Evolutionary conservation across 2,797 vertebrate genomes (phyloP), one percentile per base, ranked within the genome.

Genomic region (Anguilla pacifica): DNA sequence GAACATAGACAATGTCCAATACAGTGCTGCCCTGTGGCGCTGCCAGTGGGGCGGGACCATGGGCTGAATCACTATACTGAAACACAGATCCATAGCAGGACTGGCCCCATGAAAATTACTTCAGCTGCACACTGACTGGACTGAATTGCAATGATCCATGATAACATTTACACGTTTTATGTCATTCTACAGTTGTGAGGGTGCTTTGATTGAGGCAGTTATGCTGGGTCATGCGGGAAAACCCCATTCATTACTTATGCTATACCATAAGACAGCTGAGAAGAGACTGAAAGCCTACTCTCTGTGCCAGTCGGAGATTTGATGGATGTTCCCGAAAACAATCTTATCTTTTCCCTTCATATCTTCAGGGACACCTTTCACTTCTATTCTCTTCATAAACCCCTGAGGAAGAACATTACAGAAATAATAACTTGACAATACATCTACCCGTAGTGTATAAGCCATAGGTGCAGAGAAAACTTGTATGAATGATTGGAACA

Each of bases 291-390:
- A 93, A 1, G 94, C 97, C 92, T 92, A 99, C 98, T 99, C 98
- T 93, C 97, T 96, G 92, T 99, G 98, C 98, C 98, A 99, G 95
- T 99, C 98, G 84, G 98, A 99, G 92, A 99, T 98, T 96, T 99
- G 98, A 91, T 99, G 98, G 91, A 99, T 99, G 92, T 99, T 99
- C 51, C 98, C 98, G 85, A 99, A 99, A 59, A 99, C 98, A 0
- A 99, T 99, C 92, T 99, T 99, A 93, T 99, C 98, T 92, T 99
- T 99, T 67, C 98, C 98, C 88, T 97, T 96, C 98, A 99, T 98
- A 87, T 99, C 98, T 91, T 99, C 98, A 0, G 98, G 97, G 88
- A 97, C 96, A 25, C 98, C 98, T 92, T 98, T 96, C 92, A 98
- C 98, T 92, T 98, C 97, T 91, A 99, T 93, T 90, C 96, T 94